phyloP scores from a whole-genome alignment of 2,113 vertebrate species.

The Urocolius indicus region DNA sequence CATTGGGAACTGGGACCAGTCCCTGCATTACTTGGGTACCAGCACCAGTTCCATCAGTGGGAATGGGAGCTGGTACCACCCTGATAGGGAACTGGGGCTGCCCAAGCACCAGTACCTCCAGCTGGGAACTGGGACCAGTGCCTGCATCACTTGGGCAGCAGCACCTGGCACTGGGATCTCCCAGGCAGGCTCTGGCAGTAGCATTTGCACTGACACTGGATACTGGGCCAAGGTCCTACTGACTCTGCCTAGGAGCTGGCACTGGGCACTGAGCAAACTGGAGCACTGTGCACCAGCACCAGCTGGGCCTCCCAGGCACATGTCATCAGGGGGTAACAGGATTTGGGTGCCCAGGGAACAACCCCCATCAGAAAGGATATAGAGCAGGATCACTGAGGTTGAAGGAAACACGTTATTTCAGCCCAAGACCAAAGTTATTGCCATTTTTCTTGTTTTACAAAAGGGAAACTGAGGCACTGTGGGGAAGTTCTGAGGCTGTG shows the following conservation, averaged over 20 bases:
- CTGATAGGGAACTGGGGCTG: background rate
- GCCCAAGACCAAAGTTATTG: background rate
- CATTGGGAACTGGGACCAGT: too few relatives aligned
- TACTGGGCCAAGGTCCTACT: background rate
- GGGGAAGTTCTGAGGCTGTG: background rate
- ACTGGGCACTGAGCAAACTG: background rate
- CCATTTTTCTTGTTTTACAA: background rate
- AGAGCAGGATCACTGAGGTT: background rate
- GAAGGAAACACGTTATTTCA: accelerated
- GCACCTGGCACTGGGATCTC: background rate
- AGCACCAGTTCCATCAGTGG: too few relatives aligned
- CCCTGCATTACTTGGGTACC: too few relatives aligned
- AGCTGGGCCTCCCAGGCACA: background rate
- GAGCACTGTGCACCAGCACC: background rate
- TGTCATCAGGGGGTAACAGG: background rate
- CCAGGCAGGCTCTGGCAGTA: background rate
- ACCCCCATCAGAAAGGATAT: background rate
- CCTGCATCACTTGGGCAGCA: too few relatives aligned
- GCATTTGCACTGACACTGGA: too few relatives aligned
- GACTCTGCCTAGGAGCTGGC: background rate
- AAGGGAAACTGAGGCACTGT: background rate
- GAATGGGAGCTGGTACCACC: too few relatives aligned
- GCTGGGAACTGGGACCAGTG: background rate
- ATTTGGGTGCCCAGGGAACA: background rate
- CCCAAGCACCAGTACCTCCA: background rate